Conservation (phyloP, 1,140 invertebrate genomes). For the Aleiodes sp. region DNA sequence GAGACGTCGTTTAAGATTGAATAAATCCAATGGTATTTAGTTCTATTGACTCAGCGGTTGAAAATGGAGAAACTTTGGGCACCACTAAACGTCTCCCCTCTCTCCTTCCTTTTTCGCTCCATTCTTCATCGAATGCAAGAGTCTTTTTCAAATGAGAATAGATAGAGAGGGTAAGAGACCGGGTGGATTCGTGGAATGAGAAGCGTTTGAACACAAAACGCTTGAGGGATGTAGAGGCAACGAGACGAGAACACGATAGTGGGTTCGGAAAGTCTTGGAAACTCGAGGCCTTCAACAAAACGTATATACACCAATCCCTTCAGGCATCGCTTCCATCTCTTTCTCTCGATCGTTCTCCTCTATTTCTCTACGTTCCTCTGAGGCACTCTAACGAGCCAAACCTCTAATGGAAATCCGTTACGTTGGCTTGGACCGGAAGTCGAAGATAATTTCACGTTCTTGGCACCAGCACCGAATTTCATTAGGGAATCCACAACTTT, state of each 20-base stretch:
- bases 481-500: constrained; percentile 20
- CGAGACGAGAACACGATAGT: constrained; percentile 14
- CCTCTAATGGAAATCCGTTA: constrained; percentile 38
- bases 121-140: background rate
- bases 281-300: constrained; percentile 3
- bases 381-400: constrained; percentile 33
- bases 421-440: constrained; percentile 33
- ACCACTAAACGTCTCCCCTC: background rate
- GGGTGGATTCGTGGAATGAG: no score
- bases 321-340: background rate
- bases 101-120: background rate
- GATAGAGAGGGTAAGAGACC: no score
- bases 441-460: constrained; percentile 33
- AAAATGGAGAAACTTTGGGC: background rate
- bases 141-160: constrained; percentile 20
- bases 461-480: constrained; percentile 31
- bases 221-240: background rate
- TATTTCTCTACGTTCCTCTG: background rate
- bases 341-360: background rate
- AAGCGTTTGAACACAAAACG: constrained; percentile 20
- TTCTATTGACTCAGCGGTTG: no score
- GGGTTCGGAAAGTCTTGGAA: constrained; percentile 13
- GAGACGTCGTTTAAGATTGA: background rate
- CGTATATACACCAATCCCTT: constrained; percentile 5
- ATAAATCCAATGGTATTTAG: background rate